Percentiles rank a stretch among this genome's conserved stretches.
Evolutionary conservation across 2,113 vertebrate genomes (phyloP).

Genomic region (Laterallus jamaicensis): DNA sequence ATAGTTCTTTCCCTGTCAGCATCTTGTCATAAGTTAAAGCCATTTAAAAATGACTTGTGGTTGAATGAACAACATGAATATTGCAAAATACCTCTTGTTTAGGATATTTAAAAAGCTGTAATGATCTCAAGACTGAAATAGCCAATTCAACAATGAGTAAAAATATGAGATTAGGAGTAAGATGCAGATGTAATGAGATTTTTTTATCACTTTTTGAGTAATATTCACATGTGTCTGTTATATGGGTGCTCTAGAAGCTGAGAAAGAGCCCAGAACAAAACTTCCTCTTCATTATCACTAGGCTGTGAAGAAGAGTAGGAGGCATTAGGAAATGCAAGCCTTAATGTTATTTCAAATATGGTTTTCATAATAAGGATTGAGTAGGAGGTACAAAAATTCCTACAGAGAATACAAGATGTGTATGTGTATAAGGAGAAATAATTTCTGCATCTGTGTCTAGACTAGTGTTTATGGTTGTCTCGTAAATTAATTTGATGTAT

Average conservation of each 20-base stretch:
- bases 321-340: not conserved
- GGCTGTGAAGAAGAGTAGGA: not conserved
- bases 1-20: not conserved
- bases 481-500: not conserved
- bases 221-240: slow-evolving; percentile 5
- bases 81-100: not conserved
- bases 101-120: not conserved
- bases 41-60: not conserved
- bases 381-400: slow-evolving; percentile 5
- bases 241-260: slow-evolving; percentile 17
- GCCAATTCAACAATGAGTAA: not conserved
- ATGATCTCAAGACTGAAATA: not conserved
- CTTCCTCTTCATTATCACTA: not conserved
- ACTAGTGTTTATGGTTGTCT: not conserved
- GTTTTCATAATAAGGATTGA: slow-evolving; percentile 22
- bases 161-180: not conserved
- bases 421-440: not conserved
- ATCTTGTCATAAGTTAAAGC: not conserved
- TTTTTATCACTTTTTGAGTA: slow-evolving; percentile 7
- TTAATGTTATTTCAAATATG: not conserved
- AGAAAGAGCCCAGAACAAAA: slow-evolving; percentile 20
- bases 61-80: not conserved
- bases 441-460: not conserved
- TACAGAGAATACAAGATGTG: not conserved
- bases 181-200: not conserved